These are phyloP conservation scores for Drosophila birchii DNA, from an alignment of 2,888 invertebrate species.

Conservation along the genomic window DNA sequence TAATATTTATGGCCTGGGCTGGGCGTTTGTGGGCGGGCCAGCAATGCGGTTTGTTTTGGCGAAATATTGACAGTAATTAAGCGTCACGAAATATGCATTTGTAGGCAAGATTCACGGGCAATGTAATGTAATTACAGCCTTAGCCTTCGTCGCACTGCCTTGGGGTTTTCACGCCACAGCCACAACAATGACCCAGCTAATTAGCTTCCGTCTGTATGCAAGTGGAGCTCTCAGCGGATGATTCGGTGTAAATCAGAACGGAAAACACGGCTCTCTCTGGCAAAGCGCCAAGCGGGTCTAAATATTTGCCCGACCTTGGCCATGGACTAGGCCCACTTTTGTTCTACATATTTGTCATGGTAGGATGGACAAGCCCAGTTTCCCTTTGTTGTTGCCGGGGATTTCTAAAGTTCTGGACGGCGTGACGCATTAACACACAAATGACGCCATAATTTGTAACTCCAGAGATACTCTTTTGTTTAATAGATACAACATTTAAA, in stretches of 20 bases:
- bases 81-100: slow-evolving; percentile 51
- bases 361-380: slow-evolving; percentile 32
- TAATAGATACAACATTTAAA: neutral
- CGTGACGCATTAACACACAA: slow-evolving; percentile 52
- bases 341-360: slow-evolving; percentile 63
- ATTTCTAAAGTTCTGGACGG: slow-evolving; percentile 33
- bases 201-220: slow-evolving; percentile 53
- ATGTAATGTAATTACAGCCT: slow-evolving; percentile 32
- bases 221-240: slow-evolving; percentile 26
- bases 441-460: slow-evolving; percentile 58
- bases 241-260: slow-evolving; percentile 20
- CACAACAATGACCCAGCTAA: slow-evolving; percentile 62
- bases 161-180: slow-evolving; percentile 57
- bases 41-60: slow-evolving; percentile 46
- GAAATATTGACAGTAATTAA: slow-evolving; percentile 65
- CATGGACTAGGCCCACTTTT: slow-evolving; percentile 56
- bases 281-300: slow-evolving; percentile 11
- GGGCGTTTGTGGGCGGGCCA: slow-evolving; percentile 51
- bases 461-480: slow-evolving; percentile 1
- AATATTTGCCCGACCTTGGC: slow-evolving; percentile 56
- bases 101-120: slow-evolving; percentile 55
- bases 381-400: slow-evolving; percentile 27
- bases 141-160: slow-evolving; percentile 30
- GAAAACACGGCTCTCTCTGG: slow-evolving; percentile 16
- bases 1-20: slow-evolving; percentile 65